Base-by-base conservation (phyloP, 2,113 vertebrate species). In the Micromys minutus region DNA sequence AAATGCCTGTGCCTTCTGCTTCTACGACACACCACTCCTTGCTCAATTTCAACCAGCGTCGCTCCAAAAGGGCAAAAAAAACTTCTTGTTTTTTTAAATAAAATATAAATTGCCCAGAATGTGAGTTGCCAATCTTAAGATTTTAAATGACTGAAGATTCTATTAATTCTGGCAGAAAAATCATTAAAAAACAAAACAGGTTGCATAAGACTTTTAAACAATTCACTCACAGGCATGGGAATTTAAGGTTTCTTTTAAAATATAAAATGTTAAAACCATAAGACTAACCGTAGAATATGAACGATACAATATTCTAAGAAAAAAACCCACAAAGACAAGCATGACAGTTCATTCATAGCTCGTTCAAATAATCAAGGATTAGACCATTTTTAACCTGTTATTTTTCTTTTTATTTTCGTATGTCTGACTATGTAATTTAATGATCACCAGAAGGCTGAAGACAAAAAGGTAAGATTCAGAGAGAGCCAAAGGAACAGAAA, bases 1-100 rank as follows among this genome's bases (percentile, higher is more conserved):
- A 97, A 98, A 98, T 97, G 98, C 97, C 98, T 98, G 96, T 91
- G 97, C 96, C 95, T 98, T 98, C 92, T 76, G 97, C 97, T 98
- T 93, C 96, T 93, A 77, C 96, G 79, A 88, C 75, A 87, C 87
- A 92, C 6, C 81, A 69, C 16, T 89, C 80, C 92, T 84, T 90
- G 69, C 95, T 95, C 94, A 79, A 47, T 65, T 71, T 94, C 92
- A 97, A 87, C 92, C 95, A 93, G 79, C 0, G 63, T 92, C 85
- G 75, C 74, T 97, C 75, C 69, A 72, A 88, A 91, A 96, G 95
- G 97, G 59, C 7, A 80, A 74, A 88, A 74, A 88, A 94, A 90
- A 86, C 76, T 96, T 88, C 50, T 71, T 80, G 85, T 57, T 87
- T 96, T 87, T 63, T 84, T 87, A n/a, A 95, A 57, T 96, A 97